phyloP scores from a whole-genome alignment of 2,797 vertebrate genomes.

The Gambelia wislizenii region DNA sequence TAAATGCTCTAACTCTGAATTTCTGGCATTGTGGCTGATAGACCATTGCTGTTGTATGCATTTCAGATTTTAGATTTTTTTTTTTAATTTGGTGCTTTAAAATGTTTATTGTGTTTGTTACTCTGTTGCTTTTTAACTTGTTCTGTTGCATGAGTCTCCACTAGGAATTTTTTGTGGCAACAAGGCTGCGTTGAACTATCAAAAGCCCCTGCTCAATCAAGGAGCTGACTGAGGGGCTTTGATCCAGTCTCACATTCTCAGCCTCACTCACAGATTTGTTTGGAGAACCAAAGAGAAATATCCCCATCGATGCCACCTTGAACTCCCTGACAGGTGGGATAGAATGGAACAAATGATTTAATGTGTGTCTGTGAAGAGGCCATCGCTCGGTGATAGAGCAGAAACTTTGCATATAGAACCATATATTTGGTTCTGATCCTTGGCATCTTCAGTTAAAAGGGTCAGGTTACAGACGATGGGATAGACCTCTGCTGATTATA shows the following conservation, averaged over 20 bases:
- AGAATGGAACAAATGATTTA: too few species aligned
- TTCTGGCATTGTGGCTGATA: too few species aligned
- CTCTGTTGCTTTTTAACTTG: neutral
- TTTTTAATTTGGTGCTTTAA: too few species aligned
- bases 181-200: neutral
- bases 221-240: neutral
- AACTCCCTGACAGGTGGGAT: neutral
- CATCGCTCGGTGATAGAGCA: neutral
- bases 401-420: too few species aligned
- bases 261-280: neutral
- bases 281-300: neutral
- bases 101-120: neutral
- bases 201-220: neutral
- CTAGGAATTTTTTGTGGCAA: neutral
- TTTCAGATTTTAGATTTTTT: too few species aligned
- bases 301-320: neutral
- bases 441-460: neutral
- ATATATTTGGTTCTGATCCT: neutral
- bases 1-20: too few species aligned
- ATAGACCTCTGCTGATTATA: neutral
- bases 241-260: neutral
- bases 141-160: neutral
- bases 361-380: neutral
- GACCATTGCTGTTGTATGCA: too few species aligned
- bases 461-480: neutral